These are phyloP conservation scores for Tetanocera ferruginea DNA, from an alignment of 2,888 invertebrate genomes.

Conservation along the genomic window DNA sequence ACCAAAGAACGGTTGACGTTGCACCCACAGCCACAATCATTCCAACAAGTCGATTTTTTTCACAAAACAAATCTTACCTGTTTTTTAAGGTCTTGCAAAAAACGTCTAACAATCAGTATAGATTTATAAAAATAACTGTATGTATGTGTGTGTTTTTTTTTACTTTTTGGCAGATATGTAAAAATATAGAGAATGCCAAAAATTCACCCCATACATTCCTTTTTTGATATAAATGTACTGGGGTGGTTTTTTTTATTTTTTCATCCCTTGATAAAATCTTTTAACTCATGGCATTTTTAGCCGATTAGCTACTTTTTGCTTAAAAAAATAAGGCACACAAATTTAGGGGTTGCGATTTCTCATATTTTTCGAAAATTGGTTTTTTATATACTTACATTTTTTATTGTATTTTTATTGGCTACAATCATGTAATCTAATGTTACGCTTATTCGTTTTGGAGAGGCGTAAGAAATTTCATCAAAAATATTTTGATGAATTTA, in stretches of 20 bases:
- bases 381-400: conserved; percentile 2
- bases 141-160: not conserved
- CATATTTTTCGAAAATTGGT: not conserved
- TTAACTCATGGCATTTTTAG: not conserved
- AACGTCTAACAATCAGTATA: not conserved
- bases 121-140: not conserved
- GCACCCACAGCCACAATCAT: conserved; percentile 34
- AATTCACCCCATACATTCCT: not conserved
- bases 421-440: conserved; percentile 30
- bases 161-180: not conserved
- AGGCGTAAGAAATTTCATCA: conserved; percentile 7
- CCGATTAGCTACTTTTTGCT: conserved; percentile 27
- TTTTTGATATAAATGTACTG: conserved; percentile 3
- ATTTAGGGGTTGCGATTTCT: conserved; percentile 8
- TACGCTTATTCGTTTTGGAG: conserved; percentile 27
- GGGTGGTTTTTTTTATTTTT: conserved; percentile 17
- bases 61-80: conserved; percentile 39
- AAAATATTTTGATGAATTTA: not conserved
- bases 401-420: conserved; percentile 36
- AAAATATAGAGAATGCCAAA: not conserved
- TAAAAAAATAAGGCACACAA: not conserved
- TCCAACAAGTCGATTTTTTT: conserved; percentile 58
- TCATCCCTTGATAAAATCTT: conserved; percentile 20
- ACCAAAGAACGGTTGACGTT: not conserved
- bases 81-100: conserved; percentile 2